A percentile compares a stretch with the other conserved stretches of the same genome.
Evolutionary conservation across 1,140 invertebrate genomes (phyloP).

Genomic region (Bombus difficillimus): DNA sequence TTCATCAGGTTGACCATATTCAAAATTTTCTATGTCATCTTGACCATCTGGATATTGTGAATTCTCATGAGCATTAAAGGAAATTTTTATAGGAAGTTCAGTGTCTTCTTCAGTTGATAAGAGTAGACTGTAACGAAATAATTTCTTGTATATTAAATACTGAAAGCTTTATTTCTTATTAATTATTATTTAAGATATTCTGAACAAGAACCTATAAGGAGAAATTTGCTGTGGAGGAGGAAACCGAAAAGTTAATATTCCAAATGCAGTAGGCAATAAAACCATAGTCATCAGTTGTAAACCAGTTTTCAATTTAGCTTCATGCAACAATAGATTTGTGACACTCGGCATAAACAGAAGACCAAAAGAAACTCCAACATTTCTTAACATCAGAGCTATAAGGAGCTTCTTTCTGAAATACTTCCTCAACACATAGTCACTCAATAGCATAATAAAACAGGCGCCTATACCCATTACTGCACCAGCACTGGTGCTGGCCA

Average conservation of each 20-base stretch:
- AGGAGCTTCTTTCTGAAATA: constrained; percentile 71
- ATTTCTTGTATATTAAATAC: background rate
- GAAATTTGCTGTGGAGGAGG: constrained; percentile 51
- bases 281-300: constrained; percentile 69
- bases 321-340: constrained; percentile 61
- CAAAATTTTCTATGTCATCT: constrained; percentile 24
- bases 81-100: constrained; percentile 59
- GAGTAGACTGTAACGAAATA: constrained; percentile 40
- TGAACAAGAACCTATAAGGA: constrained; percentile 52
- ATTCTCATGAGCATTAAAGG: constrained; percentile 4
- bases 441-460: constrained; percentile 73
- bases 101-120: constrained; percentile 72
- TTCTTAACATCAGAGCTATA: constrained; percentile 68
- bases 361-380: constrained; percentile 68
- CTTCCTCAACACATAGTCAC: constrained; percentile 70
- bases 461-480: constrained; percentile 78
- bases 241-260: constrained; percentile 63
- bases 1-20: constrained; percentile 20
- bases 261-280: constrained; percentile 70
- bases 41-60: constrained; percentile 19
- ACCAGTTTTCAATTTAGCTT: constrained; percentile 62
- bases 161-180: background rate
- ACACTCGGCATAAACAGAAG: constrained; percentile 69
- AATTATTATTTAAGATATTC: background rate
- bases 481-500: constrained; percentile 75